These are phyloP conservation scores for Chelidonichthys spinosus DNA, from an alignment of 2,797 vertebrate genomes.

Conservation along the genomic window DNA sequence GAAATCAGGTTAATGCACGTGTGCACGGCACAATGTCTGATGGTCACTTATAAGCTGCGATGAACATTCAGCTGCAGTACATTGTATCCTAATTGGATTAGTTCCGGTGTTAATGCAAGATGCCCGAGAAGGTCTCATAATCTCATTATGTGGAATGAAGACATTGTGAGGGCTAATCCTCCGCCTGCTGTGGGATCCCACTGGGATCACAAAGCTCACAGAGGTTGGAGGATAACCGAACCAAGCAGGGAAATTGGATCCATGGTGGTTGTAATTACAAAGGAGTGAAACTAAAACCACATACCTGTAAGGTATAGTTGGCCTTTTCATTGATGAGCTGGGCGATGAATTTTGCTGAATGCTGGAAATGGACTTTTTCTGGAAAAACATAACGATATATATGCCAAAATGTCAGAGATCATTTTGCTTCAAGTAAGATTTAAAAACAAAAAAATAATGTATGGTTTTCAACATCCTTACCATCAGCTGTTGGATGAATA, in stretches of 20 bases:
- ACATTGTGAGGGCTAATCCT: constrained; percentile 73
- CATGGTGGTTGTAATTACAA: neutral
- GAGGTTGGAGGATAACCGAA: constrained; percentile 32
- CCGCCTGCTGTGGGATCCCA: constrained; percentile 40
- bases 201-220: constrained; percentile 43
- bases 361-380: constrained; percentile 99
- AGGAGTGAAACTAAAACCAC: neutral
- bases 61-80: constrained; percentile 32
- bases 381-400: constrained; percentile 32
- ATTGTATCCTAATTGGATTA: constrained; percentile 74
- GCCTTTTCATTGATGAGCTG: constrained; percentile 94
- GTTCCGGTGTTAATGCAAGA: constrained; percentile 55
- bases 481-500: constrained; percentile 96
- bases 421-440: neutral
- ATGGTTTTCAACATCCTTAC: constrained; percentile 71
- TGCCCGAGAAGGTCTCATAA: constrained; percentile 64
- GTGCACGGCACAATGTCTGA: constrained; percentile 10
- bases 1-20: neutral
- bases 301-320: constrained; percentile 98
- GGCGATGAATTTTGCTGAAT: constrained; percentile 94
- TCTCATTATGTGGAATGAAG: constrained; percentile 71
- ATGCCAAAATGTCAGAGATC: neutral
- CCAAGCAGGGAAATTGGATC: constrained; percentile 14
- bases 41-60: constrained; percentile 51
- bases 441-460: neutral